phyloP scores from a whole-genome alignment of 23 tunicate species.

The Styela plicata region DNA sequence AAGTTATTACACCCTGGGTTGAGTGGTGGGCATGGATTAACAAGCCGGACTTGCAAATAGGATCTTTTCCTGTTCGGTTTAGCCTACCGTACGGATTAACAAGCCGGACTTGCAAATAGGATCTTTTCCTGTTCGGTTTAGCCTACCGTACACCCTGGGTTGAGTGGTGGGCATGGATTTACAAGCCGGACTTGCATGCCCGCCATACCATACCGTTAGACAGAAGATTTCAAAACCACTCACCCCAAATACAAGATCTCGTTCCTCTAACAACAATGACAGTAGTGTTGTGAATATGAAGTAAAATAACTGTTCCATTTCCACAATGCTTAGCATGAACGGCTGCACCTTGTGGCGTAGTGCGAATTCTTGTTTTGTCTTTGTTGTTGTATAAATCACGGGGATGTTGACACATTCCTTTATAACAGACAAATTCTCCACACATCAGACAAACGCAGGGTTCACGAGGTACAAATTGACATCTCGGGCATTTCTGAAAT shows the following conservation, averaged over 20 bases:
- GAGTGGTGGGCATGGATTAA: too few relatives aligned
- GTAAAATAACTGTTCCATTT: slow-evolving; percentile 74
- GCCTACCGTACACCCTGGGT: too few relatives aligned
- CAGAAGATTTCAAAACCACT: too few relatives aligned
- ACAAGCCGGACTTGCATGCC: too few relatives aligned
- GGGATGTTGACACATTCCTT: slow-evolving; percentile 35
- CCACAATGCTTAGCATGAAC: slow-evolving; percentile 81
- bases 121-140: too few relatives aligned
- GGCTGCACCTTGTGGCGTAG: slow-evolving; percentile 17
- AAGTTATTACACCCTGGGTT: too few relatives aligned
- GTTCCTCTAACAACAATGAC: slow-evolving; percentile 55
- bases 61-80: too few relatives aligned
- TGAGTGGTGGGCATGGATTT: too few relatives aligned
- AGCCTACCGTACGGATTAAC: too few relatives aligned
- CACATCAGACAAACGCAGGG: slow-evolving; percentile 83
- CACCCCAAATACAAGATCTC: slow-evolving; percentile 75
- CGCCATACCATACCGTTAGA: too few relatives aligned
- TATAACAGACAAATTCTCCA: slow-evolving; percentile 76
- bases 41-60: too few relatives aligned
- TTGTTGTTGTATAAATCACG: background rate
- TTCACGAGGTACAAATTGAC: slow-evolving; percentile 38
- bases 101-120: too few relatives aligned
- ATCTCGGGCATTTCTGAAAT: slow-evolving; percentile 37
- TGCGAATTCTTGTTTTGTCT: background rate
- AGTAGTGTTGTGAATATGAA: slow-evolving; percentile 45